Conservation (phyloP, 2,113 vertebrate species). For the Hydropotes inermis region DNA sequence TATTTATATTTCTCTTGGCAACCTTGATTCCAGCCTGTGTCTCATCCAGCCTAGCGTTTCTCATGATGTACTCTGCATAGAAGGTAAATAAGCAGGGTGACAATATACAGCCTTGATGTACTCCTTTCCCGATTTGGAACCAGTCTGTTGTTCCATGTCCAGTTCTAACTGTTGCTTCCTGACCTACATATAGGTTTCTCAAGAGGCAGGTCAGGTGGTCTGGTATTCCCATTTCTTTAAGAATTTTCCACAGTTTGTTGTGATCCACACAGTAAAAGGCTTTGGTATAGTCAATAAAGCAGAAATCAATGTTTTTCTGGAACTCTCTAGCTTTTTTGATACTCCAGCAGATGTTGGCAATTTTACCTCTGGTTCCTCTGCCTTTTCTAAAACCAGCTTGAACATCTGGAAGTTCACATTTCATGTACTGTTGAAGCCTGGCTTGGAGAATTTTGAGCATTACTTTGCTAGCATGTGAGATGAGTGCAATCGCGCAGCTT, state of each 20-base stretch:
- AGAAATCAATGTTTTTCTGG: too few species aligned
- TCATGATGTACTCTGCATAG: not conserved
- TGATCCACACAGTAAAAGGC: too few species aligned
- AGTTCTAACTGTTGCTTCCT: not conserved
- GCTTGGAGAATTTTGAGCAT: not conserved
- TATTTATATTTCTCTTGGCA: not conserved
- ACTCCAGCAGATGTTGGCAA: fast-evolving
- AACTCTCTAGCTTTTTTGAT: too few species aligned
- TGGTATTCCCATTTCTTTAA: too few species aligned
- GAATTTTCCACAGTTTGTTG: too few species aligned
- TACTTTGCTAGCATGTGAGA: not conserved
- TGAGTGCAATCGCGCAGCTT: not conserved
- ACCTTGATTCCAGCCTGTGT: not conserved
- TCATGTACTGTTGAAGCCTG: not conserved
- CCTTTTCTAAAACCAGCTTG: not conserved
- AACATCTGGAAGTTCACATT: not conserved
- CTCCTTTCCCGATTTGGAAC: not conserved
- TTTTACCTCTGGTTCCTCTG: not conserved
- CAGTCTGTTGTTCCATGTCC: not conserved
- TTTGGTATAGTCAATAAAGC: too few species aligned
- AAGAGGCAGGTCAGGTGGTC: not conserved
- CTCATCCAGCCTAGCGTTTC: not conserved
- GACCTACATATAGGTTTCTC: not conserved
- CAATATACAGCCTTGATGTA: not conserved
- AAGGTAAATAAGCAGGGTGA: not conserved